Evolutionary conservation across 2,113 vertebrate species (phyloP).

Genomic region (Myodes glareolus): DNA sequence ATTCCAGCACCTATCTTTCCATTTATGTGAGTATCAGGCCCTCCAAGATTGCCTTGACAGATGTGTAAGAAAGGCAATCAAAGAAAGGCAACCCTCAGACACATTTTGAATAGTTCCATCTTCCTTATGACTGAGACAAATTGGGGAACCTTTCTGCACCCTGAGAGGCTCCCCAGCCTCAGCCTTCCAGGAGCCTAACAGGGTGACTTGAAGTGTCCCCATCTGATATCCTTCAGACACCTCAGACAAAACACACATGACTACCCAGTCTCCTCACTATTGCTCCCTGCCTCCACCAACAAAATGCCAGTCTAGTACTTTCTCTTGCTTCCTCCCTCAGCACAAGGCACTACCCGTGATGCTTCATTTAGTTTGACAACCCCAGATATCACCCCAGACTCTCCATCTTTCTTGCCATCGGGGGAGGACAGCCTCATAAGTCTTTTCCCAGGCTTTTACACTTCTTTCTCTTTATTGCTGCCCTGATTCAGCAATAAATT

Average conservation of each 20-base stretch:
- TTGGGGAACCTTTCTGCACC: background rate
- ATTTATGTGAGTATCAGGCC: background rate
- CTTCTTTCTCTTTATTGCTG: background rate
- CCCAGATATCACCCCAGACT: background rate
- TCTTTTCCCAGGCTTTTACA: background rate
- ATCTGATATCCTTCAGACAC: background rate
- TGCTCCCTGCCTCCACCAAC: background rate
- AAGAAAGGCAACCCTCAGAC: background rate
- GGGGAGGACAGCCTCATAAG: background rate
- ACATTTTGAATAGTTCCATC: background rate
- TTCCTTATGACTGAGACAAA: background rate
- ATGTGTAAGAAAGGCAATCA: background rate
- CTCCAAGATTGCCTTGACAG: constrained; percentile 46
- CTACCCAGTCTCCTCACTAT: rapidly evolving
- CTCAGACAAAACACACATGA: background rate
- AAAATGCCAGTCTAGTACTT: background rate
- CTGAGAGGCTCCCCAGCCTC: background rate
- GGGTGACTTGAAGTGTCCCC: background rate
- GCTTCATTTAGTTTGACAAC: background rate
- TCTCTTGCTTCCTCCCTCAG: background rate
- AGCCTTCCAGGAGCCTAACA: background rate
- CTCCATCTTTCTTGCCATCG: background rate
- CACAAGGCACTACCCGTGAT: background rate
- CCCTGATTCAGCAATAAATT: background rate
- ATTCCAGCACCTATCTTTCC: constrained; percentile 54